Evolutionary conservation across 2,888 invertebrate genomes (phyloP), one percentile per base, ranked within the genome.

Genomic region (Colostygia pectinataria): DNA sequence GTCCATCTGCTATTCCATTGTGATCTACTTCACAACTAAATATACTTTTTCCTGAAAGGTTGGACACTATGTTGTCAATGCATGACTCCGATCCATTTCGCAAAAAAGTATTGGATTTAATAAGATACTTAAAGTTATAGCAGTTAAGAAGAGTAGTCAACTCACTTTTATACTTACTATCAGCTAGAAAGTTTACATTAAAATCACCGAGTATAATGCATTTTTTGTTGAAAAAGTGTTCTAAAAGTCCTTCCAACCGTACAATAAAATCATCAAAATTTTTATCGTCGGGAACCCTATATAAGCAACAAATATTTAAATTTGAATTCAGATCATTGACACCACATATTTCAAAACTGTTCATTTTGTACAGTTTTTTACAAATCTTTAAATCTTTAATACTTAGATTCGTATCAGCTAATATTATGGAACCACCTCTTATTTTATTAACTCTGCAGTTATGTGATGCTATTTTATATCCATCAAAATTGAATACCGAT

Each of bases 311-410:
- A 14, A 31, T 31, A 10, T 9, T 20, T 10, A 34, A 2, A 8
- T 34, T 23, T 8, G 1, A 6, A 4, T 20, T 7, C 0, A 20
- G 0, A 12, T 39, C 39, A 7, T n/a, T 39, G 1, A 20, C 12
- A 3, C 39, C 39, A 7, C 29, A 39, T 6, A 39, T 20, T 20
- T 39, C 39, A n/a, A 39, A 39, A 29, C 29, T 29, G 1, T 39
- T 7, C 9, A 20, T 3, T 20, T 28, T 39, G 9, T 39, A 39
- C 2, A 29, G 5, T 8, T 39, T 9, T 13, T 39, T 28, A 29
- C 39, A 29, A 12, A 20, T 15, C 4, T 5, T 12, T 8, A 39
- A 9, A 12, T 39, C 39, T 25, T 39, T 29, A n/a, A 7, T 10
- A 1, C 9, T 15, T 4, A 2, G 4, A 7, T 39, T 9, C 1